phyloP scores from a whole-genome alignment of 37 sponge, comb jelly and placozoan species.

The Cliona cf. orientalis region DNA sequence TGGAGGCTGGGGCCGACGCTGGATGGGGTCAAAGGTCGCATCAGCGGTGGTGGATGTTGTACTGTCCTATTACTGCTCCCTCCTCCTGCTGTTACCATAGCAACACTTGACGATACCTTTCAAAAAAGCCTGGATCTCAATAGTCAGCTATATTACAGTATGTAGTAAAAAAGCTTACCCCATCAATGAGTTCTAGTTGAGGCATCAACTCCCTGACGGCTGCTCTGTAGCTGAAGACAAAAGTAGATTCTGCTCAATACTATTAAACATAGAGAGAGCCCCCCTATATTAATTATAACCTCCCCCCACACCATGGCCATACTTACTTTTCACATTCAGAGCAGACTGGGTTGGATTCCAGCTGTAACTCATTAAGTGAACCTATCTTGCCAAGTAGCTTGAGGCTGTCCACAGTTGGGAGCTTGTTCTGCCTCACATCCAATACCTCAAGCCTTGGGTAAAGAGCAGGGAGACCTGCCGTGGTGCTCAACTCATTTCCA shows the following conservation, averaged over 20 bases:
- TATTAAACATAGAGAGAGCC: neutral
- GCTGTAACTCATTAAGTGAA: neutral
- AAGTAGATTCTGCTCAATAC: neutral
- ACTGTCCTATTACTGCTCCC: neutral
- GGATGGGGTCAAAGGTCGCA: slow-evolving; percentile 27
- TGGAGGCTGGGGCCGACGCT: slow-evolving; percentile 3
- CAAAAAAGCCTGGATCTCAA: neutral
- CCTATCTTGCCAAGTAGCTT: neutral
- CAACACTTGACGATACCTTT: neutral
- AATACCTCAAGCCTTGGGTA: slow-evolving; percentile 16
- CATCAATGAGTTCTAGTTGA: neutral
- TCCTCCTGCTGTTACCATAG: neutral
- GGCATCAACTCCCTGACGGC: neutral
- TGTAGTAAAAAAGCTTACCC: neutral
- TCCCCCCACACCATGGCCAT: neutral
- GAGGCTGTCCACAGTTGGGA: neutral
- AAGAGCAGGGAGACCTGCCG: neutral
- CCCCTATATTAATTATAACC: neutral
- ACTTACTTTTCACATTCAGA: neutral
- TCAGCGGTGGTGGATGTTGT: neutral
- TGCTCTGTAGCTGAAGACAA: neutral
- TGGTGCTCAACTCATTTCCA: neutral
- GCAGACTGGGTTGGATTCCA: slow-evolving; percentile 39
- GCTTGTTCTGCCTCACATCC: slow-evolving; percentile 20
- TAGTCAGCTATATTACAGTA: neutral